phyloP scores from a whole-genome alignment of 1,140 invertebrate species.

The Metopolophium dirhodum region DNA sequence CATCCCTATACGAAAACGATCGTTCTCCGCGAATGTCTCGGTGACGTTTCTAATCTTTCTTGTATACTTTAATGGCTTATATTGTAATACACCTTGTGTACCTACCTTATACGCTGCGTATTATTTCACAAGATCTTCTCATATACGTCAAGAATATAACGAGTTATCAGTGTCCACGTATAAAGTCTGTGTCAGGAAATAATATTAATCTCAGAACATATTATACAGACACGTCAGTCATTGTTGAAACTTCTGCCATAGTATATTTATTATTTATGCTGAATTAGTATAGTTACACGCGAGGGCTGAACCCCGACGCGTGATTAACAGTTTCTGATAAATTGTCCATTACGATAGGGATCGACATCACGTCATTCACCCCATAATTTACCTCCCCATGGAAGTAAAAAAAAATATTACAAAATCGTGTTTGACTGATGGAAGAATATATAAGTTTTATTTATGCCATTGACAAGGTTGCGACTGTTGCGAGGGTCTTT shows the following conservation, averaged over 20 bases:
- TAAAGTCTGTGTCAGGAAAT: background rate
- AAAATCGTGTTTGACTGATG: background rate
- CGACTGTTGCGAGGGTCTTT: background rate
- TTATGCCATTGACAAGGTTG: background rate
- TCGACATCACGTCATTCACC: constrained; percentile 15
- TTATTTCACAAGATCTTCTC: background rate
- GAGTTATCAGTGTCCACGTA: background rate
- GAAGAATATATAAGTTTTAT: background rate
- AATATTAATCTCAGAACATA: background rate
- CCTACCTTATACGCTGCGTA: background rate
- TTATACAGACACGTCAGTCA: background rate
- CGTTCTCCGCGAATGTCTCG: background rate
- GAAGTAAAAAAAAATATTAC: background rate
- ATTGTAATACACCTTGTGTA: background rate
- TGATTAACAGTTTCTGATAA: background rate
- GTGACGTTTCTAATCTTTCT: background rate
- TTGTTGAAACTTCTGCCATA: background rate
- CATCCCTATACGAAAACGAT: background rate
- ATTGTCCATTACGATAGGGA: background rate
- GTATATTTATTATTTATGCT: background rate
- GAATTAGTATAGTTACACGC: background rate
- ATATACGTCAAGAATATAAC: background rate
- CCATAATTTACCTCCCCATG: background rate
- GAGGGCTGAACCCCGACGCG: background rate
- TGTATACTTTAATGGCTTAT: background rate